phyloP scores from a whole-genome alignment of 2,888 invertebrate species.

The Dichetophora obliterata region DNA sequence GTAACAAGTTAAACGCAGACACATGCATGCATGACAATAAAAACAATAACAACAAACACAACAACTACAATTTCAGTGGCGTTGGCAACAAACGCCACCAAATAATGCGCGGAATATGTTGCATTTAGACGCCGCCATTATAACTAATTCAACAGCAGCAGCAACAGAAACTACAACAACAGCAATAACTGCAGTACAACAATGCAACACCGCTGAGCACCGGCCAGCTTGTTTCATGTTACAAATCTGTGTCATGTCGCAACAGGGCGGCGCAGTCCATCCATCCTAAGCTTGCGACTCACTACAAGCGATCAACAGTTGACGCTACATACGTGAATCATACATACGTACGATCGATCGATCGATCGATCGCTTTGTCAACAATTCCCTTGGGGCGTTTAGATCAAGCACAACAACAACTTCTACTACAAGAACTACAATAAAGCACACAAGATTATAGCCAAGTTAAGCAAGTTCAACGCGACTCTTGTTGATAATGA shows the following conservation, averaged over 20 bases:
- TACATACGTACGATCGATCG: conserved; percentile 1
- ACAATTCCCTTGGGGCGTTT: conserved; percentile 25
- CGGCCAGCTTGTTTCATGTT: conserved; percentile 22
- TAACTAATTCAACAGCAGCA: not conserved
- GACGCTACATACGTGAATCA: not conserved
- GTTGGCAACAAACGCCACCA: not conserved
- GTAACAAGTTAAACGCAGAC: not conserved
- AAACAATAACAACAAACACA: conserved; percentile 2
- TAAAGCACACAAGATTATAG: conserved; percentile 14
- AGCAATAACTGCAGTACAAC: not conserved
- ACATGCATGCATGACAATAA: not conserved
- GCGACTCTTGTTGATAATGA: not conserved
- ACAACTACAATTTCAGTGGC: not conserved
- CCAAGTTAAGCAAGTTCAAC: conserved; percentile 19
- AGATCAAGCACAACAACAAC: conserved; percentile 6
- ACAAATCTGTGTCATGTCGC: conserved; percentile 47
- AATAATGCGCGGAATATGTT: not conserved
- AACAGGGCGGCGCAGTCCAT: conserved; percentile 29
- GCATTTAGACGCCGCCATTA: not conserved
- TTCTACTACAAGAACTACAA: not conserved
- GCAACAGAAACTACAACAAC: not conserved
- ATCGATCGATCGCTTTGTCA: too few species aligned
- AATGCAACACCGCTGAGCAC: not conserved
- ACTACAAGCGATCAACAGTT: conserved; percentile 6
- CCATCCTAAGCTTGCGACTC: not conserved